phyloP scores from a whole-genome alignment of 2,797 vertebrate species.

The Vipera latastei region DNA sequence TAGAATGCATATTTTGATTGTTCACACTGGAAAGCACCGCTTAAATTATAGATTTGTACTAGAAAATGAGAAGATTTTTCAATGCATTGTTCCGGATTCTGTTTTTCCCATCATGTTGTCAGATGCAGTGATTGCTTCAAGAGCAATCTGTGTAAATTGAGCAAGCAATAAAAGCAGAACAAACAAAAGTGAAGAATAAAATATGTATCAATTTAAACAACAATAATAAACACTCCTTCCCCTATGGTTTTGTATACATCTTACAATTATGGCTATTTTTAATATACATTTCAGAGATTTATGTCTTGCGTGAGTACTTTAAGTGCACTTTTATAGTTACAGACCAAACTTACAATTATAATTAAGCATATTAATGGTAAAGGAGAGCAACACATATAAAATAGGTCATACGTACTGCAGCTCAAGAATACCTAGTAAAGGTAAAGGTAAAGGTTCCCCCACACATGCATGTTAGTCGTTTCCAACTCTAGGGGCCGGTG shows the following conservation, averaged over 20 bases:
- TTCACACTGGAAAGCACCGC: not conserved
- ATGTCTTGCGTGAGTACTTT: not conserved
- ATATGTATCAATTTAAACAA: conserved; percentile 8
- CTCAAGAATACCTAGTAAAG: not conserved
- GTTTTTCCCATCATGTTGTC: not conserved
- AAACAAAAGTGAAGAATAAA: not conserved
- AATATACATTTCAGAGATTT: conserved; percentile 10
- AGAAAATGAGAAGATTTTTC: not conserved
- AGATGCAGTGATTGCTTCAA: not conserved
- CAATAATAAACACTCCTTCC: not conserved
- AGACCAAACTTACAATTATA: conserved; percentile 36
- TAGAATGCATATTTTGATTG: not conserved
- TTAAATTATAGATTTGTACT: not conserved
- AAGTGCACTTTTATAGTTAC: conserved; percentile 20
- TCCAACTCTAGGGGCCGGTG: too few species aligned
- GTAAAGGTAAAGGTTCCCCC: too few species aligned
- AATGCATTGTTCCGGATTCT: not conserved
- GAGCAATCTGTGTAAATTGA: not conserved
- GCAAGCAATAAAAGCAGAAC: not conserved
- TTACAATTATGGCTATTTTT: conserved; percentile 18
- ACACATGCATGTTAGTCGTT: too few species aligned
- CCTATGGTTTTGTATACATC: not conserved
- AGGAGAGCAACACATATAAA: conserved; percentile 36
- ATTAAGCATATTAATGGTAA: conserved; percentile 23
- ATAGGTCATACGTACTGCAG: conserved; percentile 7